Conservation (phyloP, 2,113 vertebrate genomes). For the Myotis lucifugus region DNA sequence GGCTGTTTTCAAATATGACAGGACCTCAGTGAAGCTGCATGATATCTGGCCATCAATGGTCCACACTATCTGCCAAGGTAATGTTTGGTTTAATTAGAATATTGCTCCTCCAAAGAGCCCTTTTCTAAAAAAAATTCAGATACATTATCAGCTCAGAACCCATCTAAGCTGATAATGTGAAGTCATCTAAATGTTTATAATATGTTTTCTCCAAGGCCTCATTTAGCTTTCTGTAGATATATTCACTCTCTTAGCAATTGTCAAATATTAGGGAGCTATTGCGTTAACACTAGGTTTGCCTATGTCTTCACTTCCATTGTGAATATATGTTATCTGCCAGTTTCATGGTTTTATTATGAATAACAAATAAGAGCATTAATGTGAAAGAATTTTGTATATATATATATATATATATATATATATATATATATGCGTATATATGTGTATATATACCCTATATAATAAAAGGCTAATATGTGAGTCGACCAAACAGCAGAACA, state of each 20-base stretch:
- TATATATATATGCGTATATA: background rate
- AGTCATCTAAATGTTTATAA: background rate
- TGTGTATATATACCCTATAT: too few species aligned
- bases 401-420: too few species aligned
- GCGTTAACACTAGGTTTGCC: background rate
- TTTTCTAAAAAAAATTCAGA: background rate
- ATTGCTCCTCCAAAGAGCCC: background rate
- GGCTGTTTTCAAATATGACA: background rate
- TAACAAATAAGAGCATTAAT: background rate
- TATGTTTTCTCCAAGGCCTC: conserved; percentile 2
- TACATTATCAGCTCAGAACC: background rate
- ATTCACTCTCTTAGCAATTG: background rate
- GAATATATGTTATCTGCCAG: background rate
- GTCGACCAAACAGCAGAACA: too few species aligned
- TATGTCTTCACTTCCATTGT: background rate
- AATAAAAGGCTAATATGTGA: too few species aligned
- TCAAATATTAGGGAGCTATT: conserved; percentile 16
- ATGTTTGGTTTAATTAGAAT: background rate
- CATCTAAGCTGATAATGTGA: background rate
- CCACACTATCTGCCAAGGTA: background rate
- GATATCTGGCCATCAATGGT: background rate
- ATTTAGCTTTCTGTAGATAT: background rate
- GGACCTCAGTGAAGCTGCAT: background rate
- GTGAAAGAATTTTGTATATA: background rate
- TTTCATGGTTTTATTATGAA: conserved; percentile 19